Evolutionary conservation across 2,888 invertebrate species (phyloP), one percentile per base, ranked within the genome.

Genomic region (Dione juno): DNA sequence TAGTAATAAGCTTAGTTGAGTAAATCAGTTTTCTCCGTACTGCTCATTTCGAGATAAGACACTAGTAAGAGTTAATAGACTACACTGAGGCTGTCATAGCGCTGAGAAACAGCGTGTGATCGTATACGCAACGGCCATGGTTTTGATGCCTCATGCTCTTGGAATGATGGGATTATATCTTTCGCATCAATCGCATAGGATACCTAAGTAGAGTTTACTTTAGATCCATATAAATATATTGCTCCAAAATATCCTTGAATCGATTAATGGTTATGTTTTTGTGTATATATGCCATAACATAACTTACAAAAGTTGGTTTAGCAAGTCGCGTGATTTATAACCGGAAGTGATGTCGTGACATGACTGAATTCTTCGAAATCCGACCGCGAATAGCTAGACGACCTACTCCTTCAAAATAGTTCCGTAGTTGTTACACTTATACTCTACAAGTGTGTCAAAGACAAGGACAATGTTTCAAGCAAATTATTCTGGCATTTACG

Each of bases 291-390:
- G 13, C 37, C 37, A 16, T 40, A 35, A 54, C 16, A 57, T 57
- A 57, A 16, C n/a, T 50, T 35, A 14, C 63, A 37, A 50, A 54
- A 28, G 40, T 61, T 52, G 19, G 53, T 11, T 40, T 0, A 40
- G 57, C 37, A 40, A 21, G 64, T 73, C 75, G 78, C 81, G 80
- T 81, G 82, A 74, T 75, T 69, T 69, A 70, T 45, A 45, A 53
- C 73, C 59, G 71, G 70, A 77, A 75, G 70, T 68, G 59, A 65
- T 75, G 66, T 69, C 75, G 72, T 83, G 72, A 74, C 82, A 78
- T 78, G 79, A 77, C 73, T 70, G 66, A 68, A 71, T 74, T 69
- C 37, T 50, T 61, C 63, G 67, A 71, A 74, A 67, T 73, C 54
- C 74, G 75, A 74, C 40, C 71, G 53, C 71, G 76, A 74, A 70